A percentile compares a stretch with the other conserved stretches of the same genome.
phyloP scores from a whole-genome alignment of 2,797 vertebrate species.

The Pseudochirops corinnae region DNA sequence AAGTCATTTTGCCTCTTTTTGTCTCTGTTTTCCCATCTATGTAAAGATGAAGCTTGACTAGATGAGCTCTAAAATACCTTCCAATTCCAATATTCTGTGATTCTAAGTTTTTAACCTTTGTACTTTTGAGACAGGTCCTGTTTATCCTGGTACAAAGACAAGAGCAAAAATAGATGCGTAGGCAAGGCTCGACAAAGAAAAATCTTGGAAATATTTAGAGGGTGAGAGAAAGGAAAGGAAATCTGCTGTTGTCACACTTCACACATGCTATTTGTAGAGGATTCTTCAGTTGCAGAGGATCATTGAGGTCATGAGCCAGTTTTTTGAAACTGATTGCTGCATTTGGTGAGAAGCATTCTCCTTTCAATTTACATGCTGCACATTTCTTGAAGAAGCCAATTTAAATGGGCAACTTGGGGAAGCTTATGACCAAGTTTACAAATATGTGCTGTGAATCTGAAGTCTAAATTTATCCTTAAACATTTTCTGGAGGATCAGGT shows the following conservation, averaged over 20 bases:
- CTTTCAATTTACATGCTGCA: constrained; percentile 58
- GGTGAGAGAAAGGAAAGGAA: constrained; percentile 48
- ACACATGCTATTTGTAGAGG: constrained; percentile 53
- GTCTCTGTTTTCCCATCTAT: background rate
- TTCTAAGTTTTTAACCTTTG: constrained; percentile 47
- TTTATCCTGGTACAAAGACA: background rate
- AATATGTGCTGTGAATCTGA: constrained; percentile 56
- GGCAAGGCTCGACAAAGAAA: constrained; percentile 15
- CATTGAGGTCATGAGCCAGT: constrained; percentile 60
- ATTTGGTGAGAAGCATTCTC: constrained; percentile 66
- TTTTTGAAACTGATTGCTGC: constrained; percentile 60
- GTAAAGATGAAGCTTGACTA: background rate
- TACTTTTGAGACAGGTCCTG: constrained; percentile 54
- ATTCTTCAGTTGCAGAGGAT: constrained; percentile 56
- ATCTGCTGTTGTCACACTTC: constrained; percentile 52
- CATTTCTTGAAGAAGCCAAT: constrained; percentile 60
- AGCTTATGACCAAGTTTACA: constrained; percentile 64
- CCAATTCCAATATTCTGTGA: background rate
- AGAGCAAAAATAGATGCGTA: constrained; percentile 49
- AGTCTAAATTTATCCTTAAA: constrained; percentile 60
- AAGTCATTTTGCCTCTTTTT: background rate
- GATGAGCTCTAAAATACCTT: background rate
- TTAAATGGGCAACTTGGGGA: constrained; percentile 60
- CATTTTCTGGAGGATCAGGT: constrained; percentile 47
- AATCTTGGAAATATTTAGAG: constrained; percentile 66